These are phyloP conservation scores for Conopomorpha cramerella DNA, from an alignment of 1,140 invertebrate species.

Conservation along the genomic window DNA sequence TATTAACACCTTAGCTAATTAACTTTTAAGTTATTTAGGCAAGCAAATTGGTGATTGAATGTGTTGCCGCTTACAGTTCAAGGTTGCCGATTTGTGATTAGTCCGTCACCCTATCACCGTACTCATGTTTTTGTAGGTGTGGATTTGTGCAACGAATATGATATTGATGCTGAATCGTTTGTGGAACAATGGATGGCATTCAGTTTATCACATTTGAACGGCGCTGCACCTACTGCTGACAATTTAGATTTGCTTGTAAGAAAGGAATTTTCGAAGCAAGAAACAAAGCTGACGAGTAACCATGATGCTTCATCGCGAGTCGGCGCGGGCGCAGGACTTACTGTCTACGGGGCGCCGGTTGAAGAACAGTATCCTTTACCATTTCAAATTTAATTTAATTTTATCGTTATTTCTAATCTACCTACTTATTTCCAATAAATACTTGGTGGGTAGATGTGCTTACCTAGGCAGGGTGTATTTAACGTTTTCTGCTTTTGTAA, in stretches of 20 bases:
- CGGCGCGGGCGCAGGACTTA: constrained; percentile 33
- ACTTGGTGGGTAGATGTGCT: background rate
- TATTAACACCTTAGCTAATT: constrained; percentile 4
- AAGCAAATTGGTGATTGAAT: too few species aligned
- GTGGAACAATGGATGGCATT: constrained; percentile 72
- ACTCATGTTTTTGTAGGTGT: constrained; percentile 35
- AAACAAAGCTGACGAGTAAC: too few species aligned
- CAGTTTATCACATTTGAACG: constrained; percentile 64
- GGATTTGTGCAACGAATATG: constrained; percentile 63
- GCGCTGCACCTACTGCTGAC: constrained; percentile 60
- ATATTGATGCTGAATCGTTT: constrained; percentile 67
- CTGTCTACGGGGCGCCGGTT: constrained; percentile 30
- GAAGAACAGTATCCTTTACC: constrained; percentile 45
- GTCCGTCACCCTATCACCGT: background rate
- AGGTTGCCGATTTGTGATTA: background rate
- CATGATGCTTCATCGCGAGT: constrained; percentile 15
- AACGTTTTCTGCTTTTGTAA: constrained; percentile 1
- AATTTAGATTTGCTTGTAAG: constrained; percentile 64
- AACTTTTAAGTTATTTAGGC: constrained; percentile 5
- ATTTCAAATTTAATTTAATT: constrained; percentile 5
- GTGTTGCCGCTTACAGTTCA: too few species aligned
- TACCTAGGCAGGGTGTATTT: constrained; percentile 4
- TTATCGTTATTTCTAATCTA: background rate
- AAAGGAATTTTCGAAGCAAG: constrained; percentile 64
- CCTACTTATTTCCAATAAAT: background rate